Percentiles rank a stretch among this genome's conserved stretches.
Conservation (phyloP, 2,113 vertebrate species). For the Hypomesus transpacificus region DNA sequence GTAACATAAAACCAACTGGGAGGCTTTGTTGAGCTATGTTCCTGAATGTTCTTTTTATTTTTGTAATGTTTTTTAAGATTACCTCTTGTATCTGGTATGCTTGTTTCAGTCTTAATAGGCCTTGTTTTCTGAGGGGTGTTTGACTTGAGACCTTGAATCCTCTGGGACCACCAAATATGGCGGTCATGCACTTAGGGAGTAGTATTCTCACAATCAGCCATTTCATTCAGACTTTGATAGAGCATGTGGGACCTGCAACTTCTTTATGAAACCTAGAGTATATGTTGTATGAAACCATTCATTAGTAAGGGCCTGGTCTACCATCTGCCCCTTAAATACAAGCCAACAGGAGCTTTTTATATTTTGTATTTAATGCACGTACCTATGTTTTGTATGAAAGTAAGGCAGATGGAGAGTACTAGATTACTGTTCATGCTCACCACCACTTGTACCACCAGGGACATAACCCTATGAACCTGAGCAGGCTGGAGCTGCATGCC, state of each 20-base stretch:
- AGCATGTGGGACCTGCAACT: conserved; percentile 5
- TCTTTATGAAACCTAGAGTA: conserved; percentile 2
- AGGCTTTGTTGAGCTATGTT: conserved; percentile 36
- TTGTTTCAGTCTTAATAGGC: conserved; percentile 30
- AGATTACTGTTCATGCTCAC: too few relatives aligned
- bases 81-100: conserved; percentile 38
- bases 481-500: neutral
- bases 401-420: neutral
- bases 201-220: neutral
- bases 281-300: neutral
- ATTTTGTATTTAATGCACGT: neutral
- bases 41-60: conserved; percentile 17
- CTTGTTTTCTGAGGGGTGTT: conserved; percentile 19
- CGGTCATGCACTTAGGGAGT: conserved; percentile 4
- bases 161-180: conserved; percentile 32
- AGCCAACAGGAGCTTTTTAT: neutral
- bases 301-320: neutral
- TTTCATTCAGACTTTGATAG: conserved; percentile 12
- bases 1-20: conserved; percentile 41
- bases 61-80: conserved; percentile 17
- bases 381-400: neutral
- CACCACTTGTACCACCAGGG: too few relatives aligned
- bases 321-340: neutral
- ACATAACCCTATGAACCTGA: neutral
- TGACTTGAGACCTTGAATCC: conserved; percentile 7